These are phyloP conservation scores for Remorina albescens DNA, from an alignment of 2,797 vertebrate genomes.

Conservation along the genomic window DNA sequence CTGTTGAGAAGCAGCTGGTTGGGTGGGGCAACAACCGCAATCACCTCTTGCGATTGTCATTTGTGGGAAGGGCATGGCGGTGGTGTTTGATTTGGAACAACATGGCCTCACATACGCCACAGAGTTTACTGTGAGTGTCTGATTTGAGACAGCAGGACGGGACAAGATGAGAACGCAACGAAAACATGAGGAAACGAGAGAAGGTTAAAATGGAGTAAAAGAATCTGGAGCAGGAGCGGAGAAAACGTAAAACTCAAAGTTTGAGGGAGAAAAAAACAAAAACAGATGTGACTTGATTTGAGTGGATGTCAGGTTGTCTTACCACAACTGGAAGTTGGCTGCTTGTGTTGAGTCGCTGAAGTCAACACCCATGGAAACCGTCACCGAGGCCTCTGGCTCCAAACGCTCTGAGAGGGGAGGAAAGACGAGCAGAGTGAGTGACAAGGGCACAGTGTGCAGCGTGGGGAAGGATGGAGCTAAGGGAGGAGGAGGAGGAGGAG, in stretches of 20 bases:
- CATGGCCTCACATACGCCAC: no score
- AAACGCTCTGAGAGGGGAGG: conserved; percentile 86
- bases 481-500: conserved; percentile 5
- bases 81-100: no score
- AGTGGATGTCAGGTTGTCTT: conserved; percentile 71
- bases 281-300: conserved; percentile 16
- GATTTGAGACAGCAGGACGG: no score
- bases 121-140: no score
- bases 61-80: no score
- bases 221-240: conserved; percentile 6
- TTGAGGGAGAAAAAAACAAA: background rate
- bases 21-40: no score
- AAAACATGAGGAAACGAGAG: background rate
- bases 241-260: conserved; percentile 33
- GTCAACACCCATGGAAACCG: conserved; percentile 93
- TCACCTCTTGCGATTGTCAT: no score
- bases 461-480: conserved; percentile 55
- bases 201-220: conserved; percentile 3
- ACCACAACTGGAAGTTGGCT: conserved; percentile 97
- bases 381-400: conserved; percentile 90
- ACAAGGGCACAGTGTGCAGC: conserved; percentile 69
- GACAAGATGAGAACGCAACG: no score
- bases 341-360: conserved; percentile 97
- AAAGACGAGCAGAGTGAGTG: conserved; percentile 63
- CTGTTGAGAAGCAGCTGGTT: no score